Base-by-base conservation (phyloP, 2,888 invertebrate genomes). In the Drosophila cognata region DNA sequence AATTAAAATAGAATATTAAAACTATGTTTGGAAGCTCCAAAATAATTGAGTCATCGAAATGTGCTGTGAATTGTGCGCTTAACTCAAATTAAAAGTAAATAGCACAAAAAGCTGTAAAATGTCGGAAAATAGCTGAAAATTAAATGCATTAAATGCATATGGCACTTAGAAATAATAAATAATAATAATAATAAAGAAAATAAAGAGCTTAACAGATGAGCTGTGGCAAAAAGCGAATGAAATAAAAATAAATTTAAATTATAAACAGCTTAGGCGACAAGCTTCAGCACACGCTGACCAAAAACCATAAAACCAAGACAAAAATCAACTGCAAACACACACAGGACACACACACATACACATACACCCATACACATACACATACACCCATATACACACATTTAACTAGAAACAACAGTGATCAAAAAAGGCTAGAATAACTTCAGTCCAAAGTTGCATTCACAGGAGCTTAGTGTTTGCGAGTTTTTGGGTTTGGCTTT, bases 251-350 rank as follows among this genome's bases (percentile, higher is more conserved):
- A 70, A 75, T 79, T 75, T 51, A 82, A 80, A 75, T 82, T 85
- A 85, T 86, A 88, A 86, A 88, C 86, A 82, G 84, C 87, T 86
- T 86, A 86, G 71, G 77, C 58, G 58, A 62, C 62, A 79, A 72
- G 68, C 79, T 84, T 71, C 66, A 60, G 64, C 77, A 71, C 53
- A 66, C 67, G 61, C 51, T 70, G 60, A 67, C 64, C 69, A 66
- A 82, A 87, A 80, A 79, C 87, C 84, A 87, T 84, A 84, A 25
- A 84, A 87, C 82, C 84, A 87, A 84, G 87, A 69, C 81, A 81
- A 81, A 84, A 84, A 73, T 69, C 71, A 52, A 55, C 77, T 33
- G 43, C 41, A 36, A n/a, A 21, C 31, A 31, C 21, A 72, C 70
- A 11, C 43, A 5, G n/a, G n/a, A 64, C 13, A 28, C 48, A 46